Conservation (phyloP, 2,888 invertebrate species). For the Dynastes maya region DNA sequence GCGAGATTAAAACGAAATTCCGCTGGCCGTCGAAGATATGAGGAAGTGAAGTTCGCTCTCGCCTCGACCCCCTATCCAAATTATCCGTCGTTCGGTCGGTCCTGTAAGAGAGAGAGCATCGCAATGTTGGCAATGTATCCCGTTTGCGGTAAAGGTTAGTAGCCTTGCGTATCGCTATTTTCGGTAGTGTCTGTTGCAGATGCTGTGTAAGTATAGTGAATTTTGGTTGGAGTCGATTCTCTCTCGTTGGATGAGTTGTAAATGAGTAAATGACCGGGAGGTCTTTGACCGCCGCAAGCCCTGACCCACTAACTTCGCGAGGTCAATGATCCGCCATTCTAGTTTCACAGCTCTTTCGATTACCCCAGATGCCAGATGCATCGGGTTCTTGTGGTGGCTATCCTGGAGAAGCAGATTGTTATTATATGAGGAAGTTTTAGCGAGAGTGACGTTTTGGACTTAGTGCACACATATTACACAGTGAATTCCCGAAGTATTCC, state of each 20-base stretch:
- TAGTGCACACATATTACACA: constrained; percentile 3
- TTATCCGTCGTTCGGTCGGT: constrained; percentile 43
- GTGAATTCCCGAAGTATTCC: too few species aligned
- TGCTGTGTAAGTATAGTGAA: constrained; percentile 44
- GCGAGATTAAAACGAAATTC: constrained; percentile 38
- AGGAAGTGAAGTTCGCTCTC: constrained; percentile 45
- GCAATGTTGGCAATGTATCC: constrained; percentile 42
- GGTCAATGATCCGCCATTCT: constrained; percentile 71
- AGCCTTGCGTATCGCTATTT: constrained; percentile 49
- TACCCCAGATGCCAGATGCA: constrained; percentile 59
- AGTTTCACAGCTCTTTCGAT: constrained; percentile 67
- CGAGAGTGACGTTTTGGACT: constrained; percentile 39
- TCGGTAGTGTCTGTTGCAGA: constrained; percentile 50
- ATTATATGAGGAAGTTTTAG: constrained; percentile 57
- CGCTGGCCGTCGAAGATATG: constrained; percentile 29
- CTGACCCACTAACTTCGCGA: constrained; percentile 71
- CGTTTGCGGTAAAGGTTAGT: constrained; percentile 46
- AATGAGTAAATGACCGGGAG: constrained; percentile 69
- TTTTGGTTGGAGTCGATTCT: constrained; percentile 46
- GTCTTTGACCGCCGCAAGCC: constrained; percentile 69
- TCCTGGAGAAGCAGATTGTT: constrained; percentile 51
- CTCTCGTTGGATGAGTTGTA: constrained; percentile 55
- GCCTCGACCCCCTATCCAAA: constrained; percentile 34
- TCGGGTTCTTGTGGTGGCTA: constrained; percentile 52
- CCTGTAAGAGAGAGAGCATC: constrained; percentile 26